phyloP scores from a whole-genome alignment of 2,888 invertebrate genomes.

The Venustoraphidia nigricollis region DNA sequence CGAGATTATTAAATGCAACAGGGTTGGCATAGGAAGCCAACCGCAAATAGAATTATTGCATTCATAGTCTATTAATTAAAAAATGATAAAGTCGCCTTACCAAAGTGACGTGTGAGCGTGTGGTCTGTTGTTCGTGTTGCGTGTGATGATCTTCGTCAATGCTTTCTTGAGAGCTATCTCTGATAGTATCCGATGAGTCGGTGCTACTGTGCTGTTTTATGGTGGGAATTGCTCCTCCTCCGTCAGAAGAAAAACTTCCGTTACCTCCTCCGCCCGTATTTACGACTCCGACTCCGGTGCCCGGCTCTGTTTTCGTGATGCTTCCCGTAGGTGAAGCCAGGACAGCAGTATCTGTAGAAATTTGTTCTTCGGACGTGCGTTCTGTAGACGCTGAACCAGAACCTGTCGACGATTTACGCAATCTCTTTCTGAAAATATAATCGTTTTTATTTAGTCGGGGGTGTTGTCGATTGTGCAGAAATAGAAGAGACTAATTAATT shows the following conservation, averaged over 20 bases:
- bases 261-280: constrained; percentile 1
- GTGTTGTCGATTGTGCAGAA: too few relatives aligned
- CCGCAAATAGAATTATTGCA: too few relatives aligned
- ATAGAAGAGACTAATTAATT: too few relatives aligned
- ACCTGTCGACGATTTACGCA: constrained; percentile 50
- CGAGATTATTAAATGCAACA: too few relatives aligned
- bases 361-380: constrained; percentile 32
- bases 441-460: background rate
- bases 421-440: constrained; percentile 35
- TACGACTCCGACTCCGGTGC: constrained; percentile 5
- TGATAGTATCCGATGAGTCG: constrained; percentile 29
- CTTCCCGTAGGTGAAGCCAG: constrained; percentile 29
- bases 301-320: constrained; percentile 26
- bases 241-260: constrained; percentile 18
- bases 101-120: constrained; percentile 24
- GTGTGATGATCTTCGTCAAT: constrained; percentile 25
- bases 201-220: constrained; percentile 22
- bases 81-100: constrained; percentile 16
- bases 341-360: constrained; percentile 33
- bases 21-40: too few relatives aligned
- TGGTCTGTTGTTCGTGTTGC: constrained; percentile 6
- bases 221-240: constrained; percentile 16
- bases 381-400: constrained; percentile 37
- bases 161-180: constrained; percentile 38
- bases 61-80: too few relatives aligned